Base-by-base conservation (phyloP, 2,113 vertebrate species). In the Potamarius usumacintae region DNA sequence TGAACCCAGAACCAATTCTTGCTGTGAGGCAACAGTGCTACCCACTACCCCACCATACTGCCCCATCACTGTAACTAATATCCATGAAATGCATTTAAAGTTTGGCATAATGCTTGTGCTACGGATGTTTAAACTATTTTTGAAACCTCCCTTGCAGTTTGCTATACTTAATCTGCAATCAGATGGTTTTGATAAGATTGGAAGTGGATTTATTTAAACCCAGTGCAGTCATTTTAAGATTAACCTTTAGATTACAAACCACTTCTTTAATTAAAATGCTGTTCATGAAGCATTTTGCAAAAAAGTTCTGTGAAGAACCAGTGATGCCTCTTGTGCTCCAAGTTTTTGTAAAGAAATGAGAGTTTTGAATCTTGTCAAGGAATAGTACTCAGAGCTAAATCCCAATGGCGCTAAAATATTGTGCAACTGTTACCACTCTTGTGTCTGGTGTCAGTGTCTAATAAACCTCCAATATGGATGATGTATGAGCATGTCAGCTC, bases 401-500 rank as follows among this genome's bases (percentile, higher is more conserved):
- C 82, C 53, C 20, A 1, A 84, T 52, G 79, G 71, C 52, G 63
- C 62, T 71, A 27, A 77, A 82, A 83, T 48, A 83, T 78, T 69
- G 81, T 83, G 60, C 20, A 42, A 48, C 57, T 11, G 58, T 86
- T 82, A 67, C 60, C 17, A 53, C 20, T 57, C 15, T 78, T 87
- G 76, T 57, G 52, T 48, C 53, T 52, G 76, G 82, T 90, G 88
- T 85, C 88, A 89, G 82, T 22, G 53, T 83, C 78, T 71, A 83
- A 85, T 85, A 89, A 87, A 87, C 79, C 67, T 80, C 84, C 62
- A 42, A 34, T 57, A 55, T 69, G 71, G 79, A 85, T 89, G 89
- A 90, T 27, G 79, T 85, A 85, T 83, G 77, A 87, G 85, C 69
- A 22, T 87, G 85, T 89, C 88, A 87, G 52, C 22, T 30, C 34